Evolutionary conservation across 1,140 invertebrate species (phyloP), one percentile per base, ranked within the genome.

Genomic region (Ladona fulva): DNA sequence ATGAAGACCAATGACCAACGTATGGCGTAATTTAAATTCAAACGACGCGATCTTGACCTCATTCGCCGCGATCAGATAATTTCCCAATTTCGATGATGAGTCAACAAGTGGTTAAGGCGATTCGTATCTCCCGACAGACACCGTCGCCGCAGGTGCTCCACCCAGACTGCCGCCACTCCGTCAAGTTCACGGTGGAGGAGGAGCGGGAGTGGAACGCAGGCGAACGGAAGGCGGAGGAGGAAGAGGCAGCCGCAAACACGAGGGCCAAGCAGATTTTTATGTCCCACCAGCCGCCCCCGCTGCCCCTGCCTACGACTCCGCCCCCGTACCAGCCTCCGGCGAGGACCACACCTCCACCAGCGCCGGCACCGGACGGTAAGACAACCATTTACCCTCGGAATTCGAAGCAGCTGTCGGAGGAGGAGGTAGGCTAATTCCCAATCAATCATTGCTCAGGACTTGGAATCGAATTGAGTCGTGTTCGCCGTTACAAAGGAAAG

Each of bases 231-330:
- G 44, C 44, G 44, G 52, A 12, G 1, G 52, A 5, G n/a, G 12
- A 66, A 22, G 3, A 3, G 52, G 52, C 1, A 22, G 12, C 12
- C 52, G n/a, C 52, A 16, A 22, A 16, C 52, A 66, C 52, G 52
- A 66, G 52, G 52, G 52, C 52, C 52, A 66, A 66, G 52, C 52
- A 66, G 52, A 66, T 66, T 22, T 66, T 66, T 22, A 66, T 66
- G 52, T 16, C 52, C 16, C 52, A 66, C 16, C 52, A 66, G 52
- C 52, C 52, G 52, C 52, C 52, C 52, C 52, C 52, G n/a, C 52
- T 66, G n/a, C 52, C 52, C 16, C 52, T 66, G 3, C 52, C 52
- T 5, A 3, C 52, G 5, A 66, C 52, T 5, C 52, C 52, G n/a
- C 52, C 52, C 52, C 52, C 52, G 5, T 66, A 66, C 52, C 52